Evolutionary conservation across 2,888 invertebrate species (phyloP), one percentile per base, ranked within the genome.

Genomic region (Pomacea canaliculata): DNA sequence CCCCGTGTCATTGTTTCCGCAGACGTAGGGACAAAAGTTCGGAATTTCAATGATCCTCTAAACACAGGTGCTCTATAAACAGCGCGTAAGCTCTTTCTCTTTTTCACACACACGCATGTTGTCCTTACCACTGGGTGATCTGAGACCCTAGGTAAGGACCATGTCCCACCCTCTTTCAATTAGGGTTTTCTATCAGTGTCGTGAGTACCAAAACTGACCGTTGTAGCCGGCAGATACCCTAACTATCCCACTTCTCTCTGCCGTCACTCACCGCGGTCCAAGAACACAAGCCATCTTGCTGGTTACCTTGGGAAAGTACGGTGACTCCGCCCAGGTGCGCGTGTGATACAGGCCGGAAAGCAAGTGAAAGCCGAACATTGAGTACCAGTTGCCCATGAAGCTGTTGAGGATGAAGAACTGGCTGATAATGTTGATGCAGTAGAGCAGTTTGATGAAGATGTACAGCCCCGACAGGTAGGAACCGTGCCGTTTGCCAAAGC

Each of bases 391-490:
- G 48, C 83, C 84, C 78, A 78, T 77, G 69, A 87, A 73, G 49
- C 83, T 81, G 12, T 79, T 79, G 19, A 87, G 63, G 37, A 87
- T 83, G 77, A 87, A 86, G 69, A 88, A 84, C 12, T 86, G 86
- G 71, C 84, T 85, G 16, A 87, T 70, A 72, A 80, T 85, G 79
- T 89, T 89, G 56, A 78, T 78, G 10, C 88, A 82, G 77, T 88
- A 89, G 48, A 88, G 81, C 16, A 85, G 70, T 80, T 90, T 90
- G 60, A 85, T 79, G 73, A 87, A 79, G 27, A 89, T 79, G 78
- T 88, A 89, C 56, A 90, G 81, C 0, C 86, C 85, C 7, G 89
- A 84, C 9, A 89, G 84, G 78, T 87, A 89, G 62, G 86, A 76
- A 67, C 76, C 71, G 59, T 87, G 85, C 13, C 88, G 82, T 77